Percentiles rank a stretch among this genome's conserved stretches.
Conservation (phyloP, 2,888 invertebrate genomes). For the Carabus problematicus region DNA sequence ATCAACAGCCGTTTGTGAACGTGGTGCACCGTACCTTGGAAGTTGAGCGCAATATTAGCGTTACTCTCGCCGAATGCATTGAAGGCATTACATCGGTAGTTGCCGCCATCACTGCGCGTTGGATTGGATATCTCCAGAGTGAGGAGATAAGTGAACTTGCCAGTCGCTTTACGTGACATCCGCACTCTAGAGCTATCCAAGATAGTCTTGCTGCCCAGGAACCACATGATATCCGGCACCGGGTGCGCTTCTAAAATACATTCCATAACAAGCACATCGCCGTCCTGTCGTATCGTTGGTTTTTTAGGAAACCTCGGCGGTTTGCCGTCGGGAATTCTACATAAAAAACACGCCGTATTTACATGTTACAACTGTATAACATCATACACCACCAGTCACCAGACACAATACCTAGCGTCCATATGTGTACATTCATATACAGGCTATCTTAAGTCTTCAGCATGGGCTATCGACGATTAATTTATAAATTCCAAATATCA, state of each 20-base stretch:
- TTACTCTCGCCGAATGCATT: conserved; percentile 99
- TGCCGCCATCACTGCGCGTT: conserved; percentile 95
- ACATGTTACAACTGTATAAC: conserved; percentile 41
- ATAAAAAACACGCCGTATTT: conserved; percentile 49
- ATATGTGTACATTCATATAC: conserved; percentile 14
- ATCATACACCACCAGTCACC: conserved; percentile 38
- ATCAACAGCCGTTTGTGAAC: conserved; percentile 37
- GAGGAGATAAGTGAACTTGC: conserved; percentile 90
- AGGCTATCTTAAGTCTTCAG: no score
- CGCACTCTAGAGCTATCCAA: conserved; percentile 84
- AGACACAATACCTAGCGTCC: conserved; percentile 22
- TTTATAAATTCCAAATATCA: no score
- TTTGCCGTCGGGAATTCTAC: conserved; percentile 94
- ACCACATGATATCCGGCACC: conserved; percentile 95
- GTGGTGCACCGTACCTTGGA: conserved; percentile 77
- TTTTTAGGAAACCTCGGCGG: conserved; percentile 97
- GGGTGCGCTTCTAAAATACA: conserved; percentile 96
- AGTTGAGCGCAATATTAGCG: conserved; percentile 99
- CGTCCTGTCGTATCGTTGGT: conserved; percentile 93
- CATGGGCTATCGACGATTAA: no score
- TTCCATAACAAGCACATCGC: conserved; percentile 93
- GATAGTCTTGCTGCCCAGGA: conserved; percentile 86
- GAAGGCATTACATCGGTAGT: conserved; percentile 98
- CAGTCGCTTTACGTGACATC: conserved; percentile 88
- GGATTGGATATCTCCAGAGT: conserved; percentile 95